Conservation (phyloP, 2,797 vertebrate genomes). For the Hypotaenidia okinawae region DNA sequence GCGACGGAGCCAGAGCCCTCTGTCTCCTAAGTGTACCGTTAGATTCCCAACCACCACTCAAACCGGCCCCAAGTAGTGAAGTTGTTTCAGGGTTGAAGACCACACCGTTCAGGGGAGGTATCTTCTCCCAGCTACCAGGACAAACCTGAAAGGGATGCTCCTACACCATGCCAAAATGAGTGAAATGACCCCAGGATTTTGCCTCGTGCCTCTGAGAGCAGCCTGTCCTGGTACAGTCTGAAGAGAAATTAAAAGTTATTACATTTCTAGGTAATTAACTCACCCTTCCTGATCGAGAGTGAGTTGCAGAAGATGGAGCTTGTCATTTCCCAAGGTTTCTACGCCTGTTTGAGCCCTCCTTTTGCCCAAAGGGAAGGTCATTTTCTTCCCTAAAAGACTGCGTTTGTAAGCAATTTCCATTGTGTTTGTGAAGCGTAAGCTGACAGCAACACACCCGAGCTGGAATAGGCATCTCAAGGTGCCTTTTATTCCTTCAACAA, state of each 20-base stretch:
- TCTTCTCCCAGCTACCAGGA: background rate
- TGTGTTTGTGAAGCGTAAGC: slow-evolving; percentile 44
- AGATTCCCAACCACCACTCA: background rate
- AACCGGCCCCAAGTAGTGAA: background rate
- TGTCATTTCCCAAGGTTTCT: background rate
- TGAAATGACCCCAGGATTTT: background rate
- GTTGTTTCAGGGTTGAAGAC: slow-evolving; percentile 13
- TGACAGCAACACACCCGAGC: slow-evolving; percentile 44
- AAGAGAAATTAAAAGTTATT: slow-evolving; percentile 16
- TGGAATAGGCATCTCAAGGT: slow-evolving; percentile 44
- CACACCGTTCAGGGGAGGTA: background rate
- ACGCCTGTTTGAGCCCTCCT: slow-evolving; percentile 1
- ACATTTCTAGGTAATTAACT: slow-evolving; percentile 1
- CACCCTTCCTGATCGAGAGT: background rate
- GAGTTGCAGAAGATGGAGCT: slow-evolving; percentile 4
- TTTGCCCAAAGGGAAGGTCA: slow-evolving; percentile 37
- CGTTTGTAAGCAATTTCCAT: slow-evolving; percentile 53
- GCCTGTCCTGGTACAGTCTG: background rate
- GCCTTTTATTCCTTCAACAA: slow-evolving; percentile 65
- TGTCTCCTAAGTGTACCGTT: background rate
- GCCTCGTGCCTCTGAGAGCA: background rate
- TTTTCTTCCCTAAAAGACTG: slow-evolving; percentile 39
- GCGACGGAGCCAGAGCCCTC: background rate
- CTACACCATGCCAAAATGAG: background rate
- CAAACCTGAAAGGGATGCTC: background rate